These are phyloP conservation scores for Cydia amplana DNA, from an alignment of 1,140 invertebrate genomes.

Conservation along the genomic window DNA sequence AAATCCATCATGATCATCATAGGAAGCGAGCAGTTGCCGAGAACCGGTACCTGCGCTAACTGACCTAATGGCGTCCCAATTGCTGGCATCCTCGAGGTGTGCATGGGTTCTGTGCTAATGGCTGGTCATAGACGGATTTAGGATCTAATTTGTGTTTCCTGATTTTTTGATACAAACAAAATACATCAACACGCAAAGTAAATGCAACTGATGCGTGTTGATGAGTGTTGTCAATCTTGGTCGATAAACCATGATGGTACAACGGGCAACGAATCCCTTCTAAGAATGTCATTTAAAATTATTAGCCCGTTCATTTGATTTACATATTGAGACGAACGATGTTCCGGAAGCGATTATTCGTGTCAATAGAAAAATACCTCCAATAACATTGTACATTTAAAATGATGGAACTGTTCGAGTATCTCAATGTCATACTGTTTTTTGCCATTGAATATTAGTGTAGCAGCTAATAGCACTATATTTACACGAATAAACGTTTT, in stretches of 20 bases:
- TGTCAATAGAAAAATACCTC: too few relatives aligned
- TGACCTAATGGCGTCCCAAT: constrained; percentile 7
- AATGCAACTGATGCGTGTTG: too few relatives aligned
- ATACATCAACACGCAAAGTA: too few relatives aligned
- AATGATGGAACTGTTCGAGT: neutral
- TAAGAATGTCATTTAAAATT: too few relatives aligned
- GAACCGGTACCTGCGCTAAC: neutral
- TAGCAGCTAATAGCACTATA: neutral
- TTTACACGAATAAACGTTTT: neutral
- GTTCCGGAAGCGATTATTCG: too few relatives aligned
- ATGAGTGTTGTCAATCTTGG: too few relatives aligned
- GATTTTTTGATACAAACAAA: too few relatives aligned
- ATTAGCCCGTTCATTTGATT: too few relatives aligned
- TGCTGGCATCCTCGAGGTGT: neutral
- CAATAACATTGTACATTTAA: too few relatives aligned
- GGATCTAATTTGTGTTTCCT: neutral
- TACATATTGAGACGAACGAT: too few relatives aligned
- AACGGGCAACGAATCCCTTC: too few relatives aligned
- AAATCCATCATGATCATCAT: neutral
- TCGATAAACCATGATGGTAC: too few relatives aligned
- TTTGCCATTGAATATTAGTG: neutral
- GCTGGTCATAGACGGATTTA: neutral
- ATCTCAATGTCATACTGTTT: neutral
- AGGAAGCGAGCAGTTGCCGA: neutral
- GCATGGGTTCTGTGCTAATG: neutral